Conservation (phyloP, 1,140 invertebrate species). For the Latrodectus geometricus region DNA sequence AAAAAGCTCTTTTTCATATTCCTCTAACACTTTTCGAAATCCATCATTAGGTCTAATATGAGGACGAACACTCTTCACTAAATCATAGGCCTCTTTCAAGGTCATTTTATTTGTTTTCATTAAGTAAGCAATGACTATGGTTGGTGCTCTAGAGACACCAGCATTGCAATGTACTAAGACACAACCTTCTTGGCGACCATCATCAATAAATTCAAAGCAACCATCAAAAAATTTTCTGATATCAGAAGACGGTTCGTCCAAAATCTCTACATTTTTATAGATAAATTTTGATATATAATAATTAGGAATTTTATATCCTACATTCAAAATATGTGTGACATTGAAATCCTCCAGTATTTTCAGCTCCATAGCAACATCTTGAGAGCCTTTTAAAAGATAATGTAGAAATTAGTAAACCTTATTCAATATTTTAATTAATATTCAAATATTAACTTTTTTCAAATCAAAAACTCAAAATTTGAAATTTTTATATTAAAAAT, state of each 20-base stretch:
- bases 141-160: slow-evolving; percentile 87
- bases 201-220: slow-evolving; percentile 68
- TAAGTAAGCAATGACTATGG: slow-evolving; percentile 84
- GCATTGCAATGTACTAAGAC: slow-evolving; percentile 92
- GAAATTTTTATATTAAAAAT: neutral
- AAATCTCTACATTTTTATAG: slow-evolving; percentile 68
- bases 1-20: slow-evolving; percentile 65
- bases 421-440: neutral
- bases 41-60: slow-evolving; percentile 83
- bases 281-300: slow-evolving; percentile 67
- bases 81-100: slow-evolving; percentile 78
- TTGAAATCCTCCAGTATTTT: slow-evolving; percentile 75
- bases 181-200: slow-evolving; percentile 71
- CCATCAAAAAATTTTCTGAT: slow-evolving; percentile 66
- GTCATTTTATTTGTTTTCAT: slow-evolving; percentile 77
- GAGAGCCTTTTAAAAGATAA: slow-evolving; percentile 80
- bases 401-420: neutral
- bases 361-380: slow-evolving; percentile 79
- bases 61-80: slow-evolving; percentile 77
- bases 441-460: neutral
- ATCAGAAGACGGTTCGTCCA: slow-evolving; percentile 65
- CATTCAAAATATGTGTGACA: slow-evolving; percentile 78
- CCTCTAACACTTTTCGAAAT: slow-evolving; percentile 78
- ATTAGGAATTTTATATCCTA: slow-evolving; percentile 67
- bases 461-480: neutral